Evolutionary conservation across 2,888 invertebrate species (phyloP), one percentile per base, ranked within the genome.

Genomic region (Harmothoe impar): DNA sequence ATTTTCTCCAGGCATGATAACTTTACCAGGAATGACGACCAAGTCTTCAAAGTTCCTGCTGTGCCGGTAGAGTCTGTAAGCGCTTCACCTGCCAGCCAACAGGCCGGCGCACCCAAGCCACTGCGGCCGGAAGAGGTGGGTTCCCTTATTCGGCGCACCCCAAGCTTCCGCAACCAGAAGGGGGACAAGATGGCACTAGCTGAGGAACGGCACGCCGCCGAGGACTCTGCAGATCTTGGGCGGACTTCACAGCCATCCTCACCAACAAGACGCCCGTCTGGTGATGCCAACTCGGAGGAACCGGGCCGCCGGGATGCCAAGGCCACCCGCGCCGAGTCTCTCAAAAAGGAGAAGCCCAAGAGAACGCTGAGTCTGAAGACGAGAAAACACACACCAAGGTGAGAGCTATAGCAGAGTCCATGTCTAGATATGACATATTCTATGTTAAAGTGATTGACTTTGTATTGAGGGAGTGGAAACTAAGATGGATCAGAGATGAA

Each of bases 351-450:
- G 54, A 93, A 93, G 68, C 89, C 91, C n/a, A 81, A 91, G 72
- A 97, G 98, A 92, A 99, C 98, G 0, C 98, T 99, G 0, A 99
- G 98, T 92, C 99, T 99, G 96, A 99, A 98, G 51, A 99, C 99
- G 0, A 97, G 98, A 20, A 97, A 98, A 91, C 97, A 98, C 92
- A 98, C 98, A 25, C 98, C 98, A 95, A 98, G 98, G 95, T 98
- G 31, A 56, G 81, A 33, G 15, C 62, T 7, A 62, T 7, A 62
- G 25, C 3, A 62, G 15, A 7, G 98, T 77, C 43, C 43, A 43
- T 43, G 43, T 7, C 54, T 43, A 10, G 43, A 43, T 43, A 43
- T n/a, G n/a, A n/a, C n/a, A n/a, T n/a, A n/a, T n/a, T n/a, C n/a
- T n/a, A n/a, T n/a, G n/a, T n/a, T n/a, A n/a, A n/a, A n/a, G n/a